phyloP scores from a whole-genome alignment of 2,888 invertebrate genomes.

The Cheilosia vernalis region DNA sequence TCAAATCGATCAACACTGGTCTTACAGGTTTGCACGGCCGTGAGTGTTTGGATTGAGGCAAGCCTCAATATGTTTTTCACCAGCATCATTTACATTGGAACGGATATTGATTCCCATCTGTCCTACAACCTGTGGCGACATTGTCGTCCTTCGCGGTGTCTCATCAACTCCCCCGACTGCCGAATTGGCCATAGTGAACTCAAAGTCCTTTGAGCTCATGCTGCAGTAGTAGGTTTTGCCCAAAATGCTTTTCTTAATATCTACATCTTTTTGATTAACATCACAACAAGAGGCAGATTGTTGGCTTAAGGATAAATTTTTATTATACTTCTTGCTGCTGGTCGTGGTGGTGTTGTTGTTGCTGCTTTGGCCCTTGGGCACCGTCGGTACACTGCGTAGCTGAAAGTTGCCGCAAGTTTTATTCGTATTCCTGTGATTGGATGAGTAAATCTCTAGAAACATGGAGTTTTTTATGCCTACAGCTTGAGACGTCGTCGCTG shows the following conservation, averaged over 20 bases:
- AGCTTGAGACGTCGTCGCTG: conserved; percentile 39
- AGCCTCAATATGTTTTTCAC: conserved; percentile 16
- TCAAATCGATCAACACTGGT: conserved; percentile 16
- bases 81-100: conserved; percentile 6
- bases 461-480: conserved; percentile 51
- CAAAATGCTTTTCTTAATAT: conserved; percentile 66
- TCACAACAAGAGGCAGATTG: conserved; percentile 52
- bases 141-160: neutral
- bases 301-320: conserved; percentile 57
- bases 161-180: conserved; percentile 2
- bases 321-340: conserved; percentile 34
- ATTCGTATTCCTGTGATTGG: conserved; percentile 32
- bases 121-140: neutral
- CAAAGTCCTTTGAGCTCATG: conserved; percentile 48
- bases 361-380: conserved; percentile 1
- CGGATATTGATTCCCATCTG: conserved; percentile 2
- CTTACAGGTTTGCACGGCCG: conserved; percentile 48
- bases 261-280: conserved; percentile 64
- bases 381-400: conserved; percentile 12
- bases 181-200: conserved; percentile 40
- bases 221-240: conserved; percentile 58
- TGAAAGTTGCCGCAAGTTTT: conserved; percentile 26
- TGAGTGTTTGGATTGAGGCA: conserved; percentile 22
- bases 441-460: conserved; percentile 62
- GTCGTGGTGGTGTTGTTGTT: conserved; percentile 9